Evolutionary conservation across 2,797 vertebrate genomes (phyloP), one percentile per base, ranked within the genome.

Genomic region (Antennarius maculatus): DNA sequence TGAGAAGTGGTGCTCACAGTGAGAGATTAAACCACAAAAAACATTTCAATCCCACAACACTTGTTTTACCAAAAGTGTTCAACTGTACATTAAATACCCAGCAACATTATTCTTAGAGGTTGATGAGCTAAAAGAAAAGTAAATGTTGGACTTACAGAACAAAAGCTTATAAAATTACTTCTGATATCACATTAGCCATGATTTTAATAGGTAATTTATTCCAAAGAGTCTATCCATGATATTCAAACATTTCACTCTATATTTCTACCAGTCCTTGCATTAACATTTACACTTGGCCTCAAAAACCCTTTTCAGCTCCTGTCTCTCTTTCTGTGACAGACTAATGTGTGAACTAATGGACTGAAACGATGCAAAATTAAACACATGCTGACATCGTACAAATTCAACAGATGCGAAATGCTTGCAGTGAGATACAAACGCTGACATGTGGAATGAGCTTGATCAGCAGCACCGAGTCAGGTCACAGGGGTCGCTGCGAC

Each of bases 401-500:
- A 7, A 43, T 12, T 4, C 37, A 34, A 63, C 48, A 43, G 12
- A 70, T 54, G 56, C 48, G 16, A 52, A 12, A 57, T 42, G 46
- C n/a, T 49, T 12, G 31, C 39, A 61, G 45, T 43, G 28, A 12
- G 17, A 63, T 5, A 27, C 37, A 61, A 11, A 11, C 39, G 6
- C 39, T 41, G 12, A 41, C 39, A 41, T 41, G 39, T 41, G 39
- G 31, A 16, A 47, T 41, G 16, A 47, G 45, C 28, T 31, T 34
- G 5, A 15, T 65, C 67, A 54, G 49, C 58, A 61, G 45, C 6
- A 29, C 47, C 7, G 70, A 71, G 54, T 7, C 0, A 1, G 16
- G 11, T 47, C 34, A 43, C 77, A 46, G 60, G 63, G 69, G 61
- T 63, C 37, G 66, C 11, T 43, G 27, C 57, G 37, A 67, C n/a